Base-by-base conservation (phyloP, 2,797 vertebrate species). In the Gambusia yucatana region DNA sequence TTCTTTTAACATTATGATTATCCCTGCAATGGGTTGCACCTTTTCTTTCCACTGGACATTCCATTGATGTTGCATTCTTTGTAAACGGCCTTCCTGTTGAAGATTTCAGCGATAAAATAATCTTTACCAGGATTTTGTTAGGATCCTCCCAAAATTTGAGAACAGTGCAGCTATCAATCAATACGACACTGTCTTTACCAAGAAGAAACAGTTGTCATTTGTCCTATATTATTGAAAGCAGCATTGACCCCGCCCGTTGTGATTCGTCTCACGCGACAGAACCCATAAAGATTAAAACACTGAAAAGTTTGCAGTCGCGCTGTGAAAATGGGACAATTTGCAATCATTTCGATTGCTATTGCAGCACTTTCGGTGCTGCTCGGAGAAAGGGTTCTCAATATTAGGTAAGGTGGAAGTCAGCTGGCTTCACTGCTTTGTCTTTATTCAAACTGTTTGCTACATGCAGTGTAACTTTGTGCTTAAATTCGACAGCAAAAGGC, bases 261-360 rank as follows among this genome's bases (percentile, higher is more conserved):
- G 75, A 14, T 84, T 6, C 57, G 46, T 77, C 73, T 61, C 25
- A 10, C 16, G 17, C 30, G 13, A 48, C 33, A 3, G 74, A 0
- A 20, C 41, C 61, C 3, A 0, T 0, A 0, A 14, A 44, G 1
- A 52, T 81, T 57, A 2, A 74, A 30, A 2, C 7, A 0, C 28
- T 16, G 0, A 1, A 3, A 52, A 61, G 25, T 52, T 6, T 0
- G 0, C 0, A 0, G 0, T 7, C 1, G 7, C 1, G 63, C 17
- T 36, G 74, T 1, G 3, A 30, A 77, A 10, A 95, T 95, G 94
- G 93, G 91, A 1, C 94, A 93, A n/a, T 0, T 91, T 0, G 70
- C 2, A 0, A 16, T 79, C 9, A 7, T 92, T 17, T 84, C 94
- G 0, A 17, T 95, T 30, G 2, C 73, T 1, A 10, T 94, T 0